Conservation (phyloP, 2,888 invertebrate genomes). For the Drosophila meridiana region DNA sequence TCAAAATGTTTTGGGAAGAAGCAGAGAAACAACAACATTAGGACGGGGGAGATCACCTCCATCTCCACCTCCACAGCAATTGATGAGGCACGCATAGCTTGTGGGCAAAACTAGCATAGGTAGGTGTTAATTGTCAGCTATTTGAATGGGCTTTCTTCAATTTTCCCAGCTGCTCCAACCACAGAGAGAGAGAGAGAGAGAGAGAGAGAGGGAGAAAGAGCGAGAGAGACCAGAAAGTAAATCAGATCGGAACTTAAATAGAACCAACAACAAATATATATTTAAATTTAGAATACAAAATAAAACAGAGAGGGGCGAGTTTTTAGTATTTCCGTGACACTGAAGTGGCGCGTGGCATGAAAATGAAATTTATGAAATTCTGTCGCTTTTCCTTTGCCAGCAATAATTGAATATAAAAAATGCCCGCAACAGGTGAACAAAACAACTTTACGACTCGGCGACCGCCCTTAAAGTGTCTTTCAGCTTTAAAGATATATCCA, state of each 20-base stretch:
- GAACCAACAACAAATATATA: slow-evolving; percentile 16
- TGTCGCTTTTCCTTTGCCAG: not conserved
- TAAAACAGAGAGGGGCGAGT: slow-evolving; percentile 6
- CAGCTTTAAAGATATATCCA: slow-evolving; percentile 14
- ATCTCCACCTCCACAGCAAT: slow-evolving; percentile 7
- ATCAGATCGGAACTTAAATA: slow-evolving; percentile 7
- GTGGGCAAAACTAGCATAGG: slow-evolving; percentile 18
- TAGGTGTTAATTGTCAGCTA: slow-evolving; percentile 74
- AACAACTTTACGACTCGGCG: slow-evolving; percentile 66
- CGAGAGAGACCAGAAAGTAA: not conserved
- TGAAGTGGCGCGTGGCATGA: slow-evolving; percentile 51
- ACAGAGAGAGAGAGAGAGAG: slow-evolving; percentile 14
- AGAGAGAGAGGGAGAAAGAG: not conserved
- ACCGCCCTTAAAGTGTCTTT: slow-evolving; percentile 35
- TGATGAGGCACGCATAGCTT: slow-evolving; percentile 37
- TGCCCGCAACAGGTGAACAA: slow-evolving; percentile 81
- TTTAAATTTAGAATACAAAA: slow-evolving; percentile 13
- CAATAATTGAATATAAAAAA: slow-evolving; percentile 70
- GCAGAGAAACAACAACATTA: slow-evolving; percentile 23
- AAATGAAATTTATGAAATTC: slow-evolving; percentile 67
- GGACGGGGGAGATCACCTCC: slow-evolving; percentile 1
- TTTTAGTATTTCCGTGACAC: slow-evolving; percentile 37
- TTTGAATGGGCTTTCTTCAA: slow-evolving; percentile 39
- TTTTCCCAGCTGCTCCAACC: slow-evolving; percentile 8
- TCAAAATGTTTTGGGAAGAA: slow-evolving; percentile 66